Conservation (phyloP, 2,888 invertebrate genomes). For the Trypoxylon attenuatum region DNA sequence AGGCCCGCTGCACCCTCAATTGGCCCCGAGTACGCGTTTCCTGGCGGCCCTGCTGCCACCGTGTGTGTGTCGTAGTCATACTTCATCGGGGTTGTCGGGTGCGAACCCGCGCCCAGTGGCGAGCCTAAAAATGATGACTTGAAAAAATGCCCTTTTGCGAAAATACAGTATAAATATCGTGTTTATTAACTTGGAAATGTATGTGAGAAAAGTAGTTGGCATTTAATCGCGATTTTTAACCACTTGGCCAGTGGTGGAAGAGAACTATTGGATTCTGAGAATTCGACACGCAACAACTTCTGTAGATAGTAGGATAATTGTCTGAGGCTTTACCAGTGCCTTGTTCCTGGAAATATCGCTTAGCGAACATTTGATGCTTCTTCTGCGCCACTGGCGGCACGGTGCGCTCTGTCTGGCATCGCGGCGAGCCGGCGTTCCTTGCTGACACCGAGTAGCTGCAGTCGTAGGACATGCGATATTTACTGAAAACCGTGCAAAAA, state of each 20-base stretch:
- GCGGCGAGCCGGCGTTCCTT: slow-evolving; percentile 70
- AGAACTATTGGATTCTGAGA: background rate
- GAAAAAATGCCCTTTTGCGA: no score
- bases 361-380: slow-evolving; percentile 95
- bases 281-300: no score
- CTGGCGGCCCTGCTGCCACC: slow-evolving; percentile 71
- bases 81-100: slow-evolving; percentile 73
- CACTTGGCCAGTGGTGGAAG: background rate
- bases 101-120: slow-evolving; percentile 61
- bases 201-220: no score
- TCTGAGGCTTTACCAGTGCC: slow-evolving; percentile 66
- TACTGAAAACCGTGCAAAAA: slow-evolving; percentile 71
- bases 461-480: slow-evolving; percentile 84
- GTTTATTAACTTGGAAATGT: background rate
- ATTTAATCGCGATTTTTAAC: background rate
- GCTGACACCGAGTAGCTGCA: slow-evolving; percentile 78
- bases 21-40: slow-evolving; percentile 72
- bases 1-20: slow-evolving; percentile 76
- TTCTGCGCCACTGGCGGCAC: slow-evolving; percentile 86
- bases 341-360: slow-evolving; percentile 86
- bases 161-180: no score
- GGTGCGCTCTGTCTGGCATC: slow-evolving; percentile 75
- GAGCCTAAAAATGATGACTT: slow-evolving; percentile 56
- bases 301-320: no score
- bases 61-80: slow-evolving; percentile 77